Evolutionary conservation across 2,113 vertebrate species (phyloP), one percentile per base, ranked within the genome.

Genomic region (Tragelaphus scriptus): DNA sequence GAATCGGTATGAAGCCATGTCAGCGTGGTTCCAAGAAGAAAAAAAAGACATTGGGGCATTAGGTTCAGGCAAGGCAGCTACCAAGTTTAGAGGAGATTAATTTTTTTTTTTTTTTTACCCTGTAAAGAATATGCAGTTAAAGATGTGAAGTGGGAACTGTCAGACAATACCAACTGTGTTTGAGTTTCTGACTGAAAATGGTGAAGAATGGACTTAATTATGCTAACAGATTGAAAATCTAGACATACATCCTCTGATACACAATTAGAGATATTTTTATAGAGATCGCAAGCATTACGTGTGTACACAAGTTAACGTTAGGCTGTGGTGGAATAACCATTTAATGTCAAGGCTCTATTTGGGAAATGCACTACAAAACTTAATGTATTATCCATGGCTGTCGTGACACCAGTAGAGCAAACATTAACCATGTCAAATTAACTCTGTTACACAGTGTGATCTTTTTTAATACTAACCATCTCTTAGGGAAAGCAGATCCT

Each of bases 271-370:
- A 98, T 98, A 98, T 99, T 99, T 98, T 98, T 99, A 97, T 99
- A 99, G 98, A 98, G 98, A 98, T 98, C 55, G n/a, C 98, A 96
- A 98, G 98, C 98, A 98, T 98, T 98, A 98, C 90, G 95, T 98
- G 81, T 99, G 98, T 98, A 97, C 96, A 98, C 98, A 99, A 95
- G 98, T 98, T 99, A 99, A 99, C 98, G 32, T 98, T 99, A 99
- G 99, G 98, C 97, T 98, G 85, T 96, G 40, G 96, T 94, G 94
- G 44, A 98, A 90, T 98, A 99, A 98, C 49, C 98, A 80, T 98
- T 99, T 98, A 98, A 98, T 96, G 63, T 98, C 98, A 88, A 98
- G 95, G 95, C 90, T 98, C 97, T 97, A 58, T 97, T 96, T 98
- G 98, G 91, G 98, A 98, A 98, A 98, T 95, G 97, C 97, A 95